Evolutionary conservation across 2,113 vertebrate genomes (phyloP).

Genomic region (Hippoglossus stenolepis): DNA sequence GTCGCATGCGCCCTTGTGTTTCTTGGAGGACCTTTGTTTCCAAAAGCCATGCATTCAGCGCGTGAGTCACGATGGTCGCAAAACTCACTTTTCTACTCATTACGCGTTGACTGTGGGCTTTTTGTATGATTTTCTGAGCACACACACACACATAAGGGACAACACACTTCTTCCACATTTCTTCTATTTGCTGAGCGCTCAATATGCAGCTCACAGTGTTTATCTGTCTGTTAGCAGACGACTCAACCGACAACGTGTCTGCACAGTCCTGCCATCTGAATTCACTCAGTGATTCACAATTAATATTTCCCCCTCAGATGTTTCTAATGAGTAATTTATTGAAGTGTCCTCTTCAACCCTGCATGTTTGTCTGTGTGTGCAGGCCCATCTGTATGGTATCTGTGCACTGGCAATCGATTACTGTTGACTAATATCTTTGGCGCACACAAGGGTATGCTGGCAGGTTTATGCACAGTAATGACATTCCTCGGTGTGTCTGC

Average conservation of each 20-base stretch:
- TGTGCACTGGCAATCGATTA: conserved; percentile 33
- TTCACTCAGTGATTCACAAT: conserved; percentile 65
- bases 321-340: conserved; percentile 68
- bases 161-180: conserved; percentile 41
- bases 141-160: background rate
- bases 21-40: conserved; percentile 21
- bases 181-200: conserved; percentile 38
- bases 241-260: conserved; percentile 47
- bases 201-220: conserved; percentile 29
- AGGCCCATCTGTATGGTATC: conserved; percentile 52
- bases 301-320: conserved; percentile 63
- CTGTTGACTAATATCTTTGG: conserved; percentile 65
- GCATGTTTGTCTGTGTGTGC: conserved; percentile 35
- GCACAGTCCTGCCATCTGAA: conserved; percentile 62
- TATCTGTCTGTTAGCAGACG: conserved; percentile 41
- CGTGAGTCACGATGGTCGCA: conserved; percentile 1
- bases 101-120: background rate
- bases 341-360: conserved; percentile 53
- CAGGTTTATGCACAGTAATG: conserved; percentile 66
- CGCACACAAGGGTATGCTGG: conserved; percentile 34
- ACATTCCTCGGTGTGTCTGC: conserved; percentile 69
- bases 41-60: background rate
- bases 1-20: conserved; percentile 21
- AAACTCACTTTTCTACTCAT: conserved; percentile 11
- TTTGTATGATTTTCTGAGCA: background rate